A percentile compares a stretch with the other conserved stretches of the same genome.
Evolutionary conservation across 1,140 invertebrate genomes (phyloP).

Genomic region (Harpegnathos saltator): DNA sequence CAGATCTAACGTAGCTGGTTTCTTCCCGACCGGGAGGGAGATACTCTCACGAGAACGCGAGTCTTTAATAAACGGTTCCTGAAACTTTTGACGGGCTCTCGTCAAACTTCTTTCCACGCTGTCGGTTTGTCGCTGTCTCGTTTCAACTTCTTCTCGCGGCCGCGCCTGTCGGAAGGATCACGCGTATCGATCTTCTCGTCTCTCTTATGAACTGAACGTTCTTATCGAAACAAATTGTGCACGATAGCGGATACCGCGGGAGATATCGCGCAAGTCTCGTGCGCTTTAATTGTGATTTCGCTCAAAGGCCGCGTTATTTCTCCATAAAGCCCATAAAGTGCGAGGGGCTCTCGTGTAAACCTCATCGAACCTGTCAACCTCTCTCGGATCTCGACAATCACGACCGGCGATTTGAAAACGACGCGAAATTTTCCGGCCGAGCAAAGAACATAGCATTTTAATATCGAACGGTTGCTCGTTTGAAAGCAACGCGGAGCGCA

Average conservation of each 20-base stretch:
- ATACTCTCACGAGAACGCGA: slow-evolving; percentile 23
- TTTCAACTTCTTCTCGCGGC: slow-evolving; percentile 14
- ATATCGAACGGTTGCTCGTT: too few species aligned
- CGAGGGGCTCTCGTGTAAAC: too few species aligned
- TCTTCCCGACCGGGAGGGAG: slow-evolving; percentile 13
- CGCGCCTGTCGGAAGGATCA: not conserved
- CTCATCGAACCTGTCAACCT: too few species aligned
- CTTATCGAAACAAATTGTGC: too few species aligned
- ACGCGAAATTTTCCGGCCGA: not conserved
- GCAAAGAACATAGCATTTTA: not conserved
- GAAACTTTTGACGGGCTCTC: slow-evolving; percentile 19
- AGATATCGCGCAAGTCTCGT: too few species aligned
- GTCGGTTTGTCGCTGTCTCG: slow-evolving; percentile 31
- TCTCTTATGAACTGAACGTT: too few species aligned
- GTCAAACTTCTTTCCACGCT: slow-evolving; percentile 15
- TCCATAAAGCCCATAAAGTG: too few species aligned
- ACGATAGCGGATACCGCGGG: too few species aligned
- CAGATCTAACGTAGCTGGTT: slow-evolving; percentile 42
- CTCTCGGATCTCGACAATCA: not conserved
- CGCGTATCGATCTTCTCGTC: too few species aligned
- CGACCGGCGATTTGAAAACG: not conserved
- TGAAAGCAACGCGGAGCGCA: too few species aligned
- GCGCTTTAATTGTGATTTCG: too few species aligned
- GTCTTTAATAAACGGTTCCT: slow-evolving; percentile 51
- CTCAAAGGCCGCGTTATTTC: too few species aligned